Evolutionary conservation across 2,888 invertebrate species (phyloP).

Genomic region (Drosophila rellima): DNA sequence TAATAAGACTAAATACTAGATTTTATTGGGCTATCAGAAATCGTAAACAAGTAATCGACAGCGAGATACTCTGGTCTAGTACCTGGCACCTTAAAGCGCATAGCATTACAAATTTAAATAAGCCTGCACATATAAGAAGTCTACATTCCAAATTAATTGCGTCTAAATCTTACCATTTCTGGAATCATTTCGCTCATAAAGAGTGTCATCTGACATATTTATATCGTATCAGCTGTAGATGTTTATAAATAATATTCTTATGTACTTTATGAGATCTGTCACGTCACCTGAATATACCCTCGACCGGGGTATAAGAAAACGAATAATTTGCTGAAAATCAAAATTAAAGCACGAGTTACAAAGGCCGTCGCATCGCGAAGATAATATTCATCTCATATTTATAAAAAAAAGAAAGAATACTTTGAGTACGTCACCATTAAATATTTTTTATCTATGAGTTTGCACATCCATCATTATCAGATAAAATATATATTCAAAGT

Average conservation of each 20-base stretch:
- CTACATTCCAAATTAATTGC: no score
- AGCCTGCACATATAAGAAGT: no score
- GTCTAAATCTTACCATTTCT: no score
- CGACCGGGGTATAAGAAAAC: neutral
- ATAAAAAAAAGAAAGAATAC: constrained; percentile 10
- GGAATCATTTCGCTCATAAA: no score
- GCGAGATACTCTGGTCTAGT: no score
- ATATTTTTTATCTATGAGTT: constrained; percentile 10
- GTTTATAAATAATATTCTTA: no score
- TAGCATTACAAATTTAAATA: no score
- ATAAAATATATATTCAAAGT: neutral
- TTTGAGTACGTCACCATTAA: neutral
- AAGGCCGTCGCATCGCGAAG: constrained; percentile 20
- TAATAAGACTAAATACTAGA: neutral
- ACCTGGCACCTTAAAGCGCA: no score
- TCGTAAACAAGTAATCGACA: neutral
- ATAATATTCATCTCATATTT: constrained; percentile 41
- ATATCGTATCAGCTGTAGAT: no score
- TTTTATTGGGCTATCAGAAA: neutral
- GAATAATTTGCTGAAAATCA: constrained; percentile 15
- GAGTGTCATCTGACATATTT: no score
- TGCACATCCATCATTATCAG: neutral
- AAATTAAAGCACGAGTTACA: constrained; percentile 35
- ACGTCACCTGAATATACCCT: neutral
- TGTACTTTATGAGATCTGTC: no score